Evolutionary conservation across 2,888 invertebrate species (phyloP).

Genomic region (Epiblema foenella): DNA sequence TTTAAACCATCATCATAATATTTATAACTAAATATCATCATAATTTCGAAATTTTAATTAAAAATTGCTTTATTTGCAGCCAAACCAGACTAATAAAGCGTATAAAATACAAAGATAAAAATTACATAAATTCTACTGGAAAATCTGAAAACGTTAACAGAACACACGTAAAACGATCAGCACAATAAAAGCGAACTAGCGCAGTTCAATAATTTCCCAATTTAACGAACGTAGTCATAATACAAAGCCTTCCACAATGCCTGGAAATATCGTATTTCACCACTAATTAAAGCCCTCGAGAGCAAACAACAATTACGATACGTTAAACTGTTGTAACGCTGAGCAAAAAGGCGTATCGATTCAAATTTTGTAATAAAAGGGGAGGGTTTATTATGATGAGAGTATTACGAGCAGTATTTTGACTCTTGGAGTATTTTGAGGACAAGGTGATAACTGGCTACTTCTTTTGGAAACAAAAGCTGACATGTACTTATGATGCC

Average conservation of each 20-base stretch:
- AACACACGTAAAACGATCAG: conserved; percentile 47
- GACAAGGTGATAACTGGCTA: not conserved
- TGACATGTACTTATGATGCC: not conserved
- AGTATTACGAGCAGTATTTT: conserved; percentile 17
- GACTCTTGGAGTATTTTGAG: not conserved
- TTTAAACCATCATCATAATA: too few species aligned
- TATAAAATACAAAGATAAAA: not conserved
- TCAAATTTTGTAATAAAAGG: conserved; percentile 58
- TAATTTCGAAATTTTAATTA: too few species aligned
- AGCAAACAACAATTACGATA: conserved; percentile 77
- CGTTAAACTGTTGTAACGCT: conserved; percentile 56
- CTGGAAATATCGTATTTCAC: conserved; percentile 77
- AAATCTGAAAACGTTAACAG: conserved; percentile 43
- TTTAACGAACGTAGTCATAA: conserved; percentile 51
- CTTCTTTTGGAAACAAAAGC: not conserved
- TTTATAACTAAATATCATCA: too few species aligned
- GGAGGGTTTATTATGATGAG: conserved; percentile 50
- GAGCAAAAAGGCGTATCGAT: conserved; percentile 60
- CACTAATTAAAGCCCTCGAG: conserved; percentile 74
- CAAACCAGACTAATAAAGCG: not conserved
- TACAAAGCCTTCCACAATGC: conserved; percentile 52
- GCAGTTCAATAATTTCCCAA: conserved; percentile 57
- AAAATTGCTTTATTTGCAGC: too few species aligned
- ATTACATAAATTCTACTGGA: conserved; percentile 6
- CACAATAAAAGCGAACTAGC: conserved; percentile 49